phyloP scores from a whole-genome alignment of 1,140 invertebrate species.

The Brachionus manjavacas region DNA sequence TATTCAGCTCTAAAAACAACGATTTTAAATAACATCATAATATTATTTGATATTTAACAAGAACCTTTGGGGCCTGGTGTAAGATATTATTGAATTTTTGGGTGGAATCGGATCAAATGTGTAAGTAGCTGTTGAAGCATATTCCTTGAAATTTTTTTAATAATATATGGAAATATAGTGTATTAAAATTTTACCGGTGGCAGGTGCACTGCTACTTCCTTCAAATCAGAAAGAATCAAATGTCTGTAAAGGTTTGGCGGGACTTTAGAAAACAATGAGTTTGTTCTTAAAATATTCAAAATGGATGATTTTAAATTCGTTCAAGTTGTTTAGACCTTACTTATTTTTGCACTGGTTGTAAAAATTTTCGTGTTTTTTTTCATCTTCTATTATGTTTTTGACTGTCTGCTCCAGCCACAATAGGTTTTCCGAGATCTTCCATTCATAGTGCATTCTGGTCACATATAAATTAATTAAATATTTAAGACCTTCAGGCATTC shows the following conservation, averaged over 20 bases:
- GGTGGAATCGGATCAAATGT: conserved; percentile 72
- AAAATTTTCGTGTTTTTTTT: conserved; percentile 62
- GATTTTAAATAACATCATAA: too few species aligned
- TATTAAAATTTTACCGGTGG: conserved; percentile 53
- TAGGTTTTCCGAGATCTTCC: conserved; percentile 72
- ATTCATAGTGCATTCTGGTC: conserved; percentile 68
- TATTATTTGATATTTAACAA: too few species aligned
- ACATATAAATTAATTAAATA: conserved; percentile 72
- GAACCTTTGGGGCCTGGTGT: conserved; percentile 61
- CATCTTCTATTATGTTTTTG: conserved; percentile 63
- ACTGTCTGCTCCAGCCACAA: conserved; percentile 73
- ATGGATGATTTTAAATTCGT: neutral
- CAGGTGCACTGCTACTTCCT: conserved; percentile 64
- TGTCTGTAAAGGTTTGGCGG: conserved; percentile 72
- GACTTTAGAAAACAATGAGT: conserved; percentile 64
- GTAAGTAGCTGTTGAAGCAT: conserved; percentile 33
- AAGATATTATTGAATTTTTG: conserved; percentile 68
- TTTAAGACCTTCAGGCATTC: conserved; percentile 65
- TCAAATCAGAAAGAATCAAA: conserved; percentile 73
- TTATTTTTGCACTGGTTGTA: conserved; percentile 64
- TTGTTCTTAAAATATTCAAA: conserved; percentile 54
- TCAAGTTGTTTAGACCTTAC: conserved; percentile 45
- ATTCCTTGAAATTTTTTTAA: neutral
- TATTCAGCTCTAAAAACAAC: neutral
- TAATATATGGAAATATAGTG: neutral